Evolutionary conservation across 1,140 invertebrate genomes (phyloP), one percentile per base, ranked within the genome.

Genomic region (Diuraphis noxia): DNA sequence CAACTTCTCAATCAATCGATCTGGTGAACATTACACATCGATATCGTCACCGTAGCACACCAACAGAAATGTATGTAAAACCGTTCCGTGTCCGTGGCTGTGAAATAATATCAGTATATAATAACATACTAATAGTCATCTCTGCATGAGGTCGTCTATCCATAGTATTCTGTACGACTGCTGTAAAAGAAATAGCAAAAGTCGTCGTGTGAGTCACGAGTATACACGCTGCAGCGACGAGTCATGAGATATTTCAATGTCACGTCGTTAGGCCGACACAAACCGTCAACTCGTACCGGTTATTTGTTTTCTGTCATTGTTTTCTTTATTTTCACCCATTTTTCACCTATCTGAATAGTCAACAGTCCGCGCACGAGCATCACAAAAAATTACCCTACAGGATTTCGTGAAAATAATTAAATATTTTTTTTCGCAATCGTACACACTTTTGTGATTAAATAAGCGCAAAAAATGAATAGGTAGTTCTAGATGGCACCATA

Each of bases 161-260:
- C 52, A 23, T 25, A 7, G 49, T 25, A n/a, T n/a, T n/a, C 56
- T 72, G n/a, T 36, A 56, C 86, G 36, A 86, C 85, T 23, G 85
- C 8, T 40, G 79, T 38, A 36, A n/a, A 36, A 23, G 36, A 49
- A 49, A 38, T 36, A 52, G 46, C 49, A 52, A 86, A 86, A 88
- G 49, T 88, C 86, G 86, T 30, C 86, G 46, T 19, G 36, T 88
- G 86, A 88, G 86, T 88, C 86, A 34, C 23, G 8, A 43, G 25
- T 36, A 38, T 25, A 10, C 19, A 10, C 21, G 46, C 46, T 49
- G 6, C 17, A 87, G 23, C 38, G 23, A 23, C 7, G 41, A 17
- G 17, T 85, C 85, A 52, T 30, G 86, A 63, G 49, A 88, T 52
- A 88, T 88, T 63, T 88, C 86, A 88, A 88, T 88, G 86, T 88